Conservation (phyloP, 2,113 vertebrate species). For the Orthonyx spaldingii region DNA sequence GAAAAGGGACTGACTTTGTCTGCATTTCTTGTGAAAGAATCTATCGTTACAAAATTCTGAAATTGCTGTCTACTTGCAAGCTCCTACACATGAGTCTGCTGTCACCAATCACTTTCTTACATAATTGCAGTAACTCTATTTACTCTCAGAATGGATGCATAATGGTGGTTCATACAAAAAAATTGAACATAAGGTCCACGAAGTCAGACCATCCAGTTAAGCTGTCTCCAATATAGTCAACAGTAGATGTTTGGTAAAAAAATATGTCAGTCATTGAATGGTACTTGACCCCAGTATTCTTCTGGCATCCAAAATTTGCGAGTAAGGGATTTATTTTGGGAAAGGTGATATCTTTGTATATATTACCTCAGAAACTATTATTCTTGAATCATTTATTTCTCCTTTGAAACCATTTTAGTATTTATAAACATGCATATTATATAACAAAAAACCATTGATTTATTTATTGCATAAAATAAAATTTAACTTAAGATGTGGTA, state of each 20-base stretch:
- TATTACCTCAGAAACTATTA: neutral
- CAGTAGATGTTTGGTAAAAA: neutral
- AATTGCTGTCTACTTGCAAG: neutral
- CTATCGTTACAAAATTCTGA: neutral
- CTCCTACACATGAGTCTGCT: neutral
- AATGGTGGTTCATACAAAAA: neutral
- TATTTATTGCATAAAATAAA: fast-evolving
- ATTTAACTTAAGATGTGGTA: neutral
- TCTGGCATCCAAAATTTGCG: neutral
- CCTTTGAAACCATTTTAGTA: neutral
- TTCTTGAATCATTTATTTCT: neutral
- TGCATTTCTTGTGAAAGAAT: neutral
- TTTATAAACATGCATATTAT: neutral
- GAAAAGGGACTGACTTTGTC: neutral
- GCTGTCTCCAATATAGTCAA: neutral
- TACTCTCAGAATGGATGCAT: neutral
- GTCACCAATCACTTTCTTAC: neutral
- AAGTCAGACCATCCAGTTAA: neutral
- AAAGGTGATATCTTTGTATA: neutral
- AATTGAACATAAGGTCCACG: neutral
- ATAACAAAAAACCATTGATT: neutral
- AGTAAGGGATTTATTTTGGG: neutral
- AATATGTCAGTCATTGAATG: neutral
- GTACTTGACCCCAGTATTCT: neutral
- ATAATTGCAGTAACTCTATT: neutral